phyloP scores from a whole-genome alignment of 1,140 invertebrate species.

The Laupala kohalensis region DNA sequence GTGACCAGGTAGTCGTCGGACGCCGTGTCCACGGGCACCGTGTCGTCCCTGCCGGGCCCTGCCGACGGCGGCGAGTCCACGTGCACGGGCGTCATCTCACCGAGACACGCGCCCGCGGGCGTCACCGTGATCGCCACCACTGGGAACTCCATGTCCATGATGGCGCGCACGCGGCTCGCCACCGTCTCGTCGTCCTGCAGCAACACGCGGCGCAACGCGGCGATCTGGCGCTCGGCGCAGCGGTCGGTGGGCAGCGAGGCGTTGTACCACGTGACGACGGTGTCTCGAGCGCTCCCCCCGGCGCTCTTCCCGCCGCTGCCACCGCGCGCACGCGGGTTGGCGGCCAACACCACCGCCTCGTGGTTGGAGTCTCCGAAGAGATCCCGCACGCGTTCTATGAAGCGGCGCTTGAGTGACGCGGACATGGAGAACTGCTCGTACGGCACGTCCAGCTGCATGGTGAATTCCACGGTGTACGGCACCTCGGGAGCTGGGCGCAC shows the following conservation, averaged over 20 bases:
- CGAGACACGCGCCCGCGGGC: conserved; percentile 57
- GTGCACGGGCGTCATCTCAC: conserved; percentile 35
- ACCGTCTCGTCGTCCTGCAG: conserved; percentile 42
- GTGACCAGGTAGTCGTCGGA: conserved; percentile 74
- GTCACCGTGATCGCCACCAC: conserved; percentile 56
- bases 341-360: conserved; percentile 48
- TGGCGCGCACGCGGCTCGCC: conserved; percentile 48
- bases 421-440: conserved; percentile 57
- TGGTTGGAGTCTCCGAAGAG: conserved; percentile 64
- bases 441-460: conserved; percentile 59
- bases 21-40: conserved; percentile 31
- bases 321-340: background rate
- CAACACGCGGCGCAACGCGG: conserved; percentile 50
- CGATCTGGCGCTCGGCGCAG: conserved; percentile 66
- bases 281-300: conserved; percentile 39
- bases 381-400: conserved; percentile 58
- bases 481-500: conserved; percentile 41
- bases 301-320: too few species aligned
- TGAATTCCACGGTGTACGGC: conserved; percentile 55
- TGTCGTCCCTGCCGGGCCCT: conserved; percentile 25
- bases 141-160: conserved; percentile 65
- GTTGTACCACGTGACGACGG: conserved; percentile 68
- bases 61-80: conserved; percentile 26
- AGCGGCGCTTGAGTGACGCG: conserved; percentile 52
- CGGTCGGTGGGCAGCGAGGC: conserved; percentile 46